Base-by-base conservation (phyloP, 2,113 vertebrate genomes). In the Panthera tigris region DNA sequence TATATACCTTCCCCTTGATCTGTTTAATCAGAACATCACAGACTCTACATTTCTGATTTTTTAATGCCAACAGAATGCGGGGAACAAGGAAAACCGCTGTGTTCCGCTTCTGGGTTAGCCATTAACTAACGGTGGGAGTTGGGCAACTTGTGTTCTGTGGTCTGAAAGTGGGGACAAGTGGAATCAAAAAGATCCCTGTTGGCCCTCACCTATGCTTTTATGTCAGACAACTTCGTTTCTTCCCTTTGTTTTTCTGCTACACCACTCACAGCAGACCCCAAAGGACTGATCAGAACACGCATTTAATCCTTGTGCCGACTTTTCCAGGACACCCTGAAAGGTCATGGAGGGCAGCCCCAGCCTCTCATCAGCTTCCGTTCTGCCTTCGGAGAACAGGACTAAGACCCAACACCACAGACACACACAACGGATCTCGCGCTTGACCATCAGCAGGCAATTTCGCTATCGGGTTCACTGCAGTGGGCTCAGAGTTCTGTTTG, bases 401-500 rank as follows among this genome's bases (percentile, higher is more conserved):
- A 6, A 57, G 63, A 78, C 96, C 95, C 80, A 90, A 74, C 81
- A 29, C 63, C 3, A 25, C 0, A 16, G 74, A 18, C 29, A 18
- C 33, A 36, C 10, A 19, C 31, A 8, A 45, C 19, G 90, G 87
- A 93, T 85, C 23, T 41, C 13, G 29, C 31, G 80, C 76, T 81
- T 97, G 94, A 98, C 97, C 96, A 97, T 95, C 93, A 98, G 94
- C 57, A 33, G 27, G 2, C 73, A 97, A 83, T 96, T 76, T 93
- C 73, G 48, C 87, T 73, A 36, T 82, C 76, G 78, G 93, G 94
- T 63, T 94, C 83, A 80, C 55, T 14, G 83, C 71, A 98, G 74
- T 76, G 96, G 80, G 92, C 95, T 98, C 96, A 96, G 98, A 96
- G 94, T 93, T 94, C n/a, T 98, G 94, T 98, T 98, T 98, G 98